Conservation (phyloP, 1,140 invertebrate genomes). For the Drosophila tristis region DNA sequence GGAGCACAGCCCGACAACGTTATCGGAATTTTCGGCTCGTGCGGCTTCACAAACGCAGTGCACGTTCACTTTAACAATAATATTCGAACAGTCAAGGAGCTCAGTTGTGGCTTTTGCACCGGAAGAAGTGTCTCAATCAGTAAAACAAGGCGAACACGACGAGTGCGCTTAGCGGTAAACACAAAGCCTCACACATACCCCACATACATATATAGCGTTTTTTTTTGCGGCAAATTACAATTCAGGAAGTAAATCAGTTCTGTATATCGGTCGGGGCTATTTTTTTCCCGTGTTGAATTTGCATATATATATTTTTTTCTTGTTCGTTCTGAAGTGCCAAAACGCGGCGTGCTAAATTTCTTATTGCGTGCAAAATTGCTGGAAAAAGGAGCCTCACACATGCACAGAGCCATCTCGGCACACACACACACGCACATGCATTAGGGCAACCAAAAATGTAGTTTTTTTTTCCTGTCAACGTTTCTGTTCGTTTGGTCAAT, state of each 20-base stretch:
- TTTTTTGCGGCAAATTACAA: slow-evolving; percentile 28
- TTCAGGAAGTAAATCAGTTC: slow-evolving; percentile 1
- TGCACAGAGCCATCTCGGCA: slow-evolving; percentile 29
- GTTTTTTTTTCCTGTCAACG: slow-evolving; percentile 10
- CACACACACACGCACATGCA: slow-evolving; percentile 24
- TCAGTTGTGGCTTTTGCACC: slow-evolving; percentile 18
- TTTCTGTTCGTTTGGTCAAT: too few species aligned
- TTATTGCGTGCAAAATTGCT: slow-evolving; percentile 62
- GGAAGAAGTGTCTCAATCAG: slow-evolving; percentile 39
- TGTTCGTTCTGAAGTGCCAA: slow-evolving; percentile 52
- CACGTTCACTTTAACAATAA: too few species aligned
- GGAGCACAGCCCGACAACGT: slow-evolving; percentile 23
- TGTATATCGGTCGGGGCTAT: too few species aligned
- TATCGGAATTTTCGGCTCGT: slow-evolving; percentile 19
- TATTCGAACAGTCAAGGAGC: slow-evolving; percentile 38
- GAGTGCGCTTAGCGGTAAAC: slow-evolving; percentile 75
- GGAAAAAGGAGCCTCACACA: slow-evolving; percentile 5
- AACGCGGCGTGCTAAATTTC: slow-evolving; percentile 63
- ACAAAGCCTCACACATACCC: slow-evolving; percentile 39
- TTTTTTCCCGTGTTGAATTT: slow-evolving; percentile 12
- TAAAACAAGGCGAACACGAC: slow-evolving; percentile 56
- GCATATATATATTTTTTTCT: slow-evolving; percentile 46
- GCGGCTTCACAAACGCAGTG: background rate
- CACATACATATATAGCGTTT: slow-evolving; percentile 16
- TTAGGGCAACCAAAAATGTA: slow-evolving; percentile 9